Evolutionary conservation across 2,888 invertebrate genomes (phyloP).

Genomic region (Drosophila paracracens): DNA sequence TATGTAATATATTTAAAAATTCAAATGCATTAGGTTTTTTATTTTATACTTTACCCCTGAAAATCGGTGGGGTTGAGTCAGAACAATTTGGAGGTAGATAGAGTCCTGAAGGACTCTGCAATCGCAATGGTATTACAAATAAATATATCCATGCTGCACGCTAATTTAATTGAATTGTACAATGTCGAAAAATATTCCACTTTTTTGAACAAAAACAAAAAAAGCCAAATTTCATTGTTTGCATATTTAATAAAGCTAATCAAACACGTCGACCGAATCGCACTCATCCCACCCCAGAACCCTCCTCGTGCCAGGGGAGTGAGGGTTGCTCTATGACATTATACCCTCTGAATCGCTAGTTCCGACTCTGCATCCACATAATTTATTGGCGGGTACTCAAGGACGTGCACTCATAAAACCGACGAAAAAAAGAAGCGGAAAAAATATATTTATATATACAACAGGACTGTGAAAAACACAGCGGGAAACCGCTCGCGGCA

Average conservation of each 20-base stretch:
- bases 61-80: constrained; percentile 28
- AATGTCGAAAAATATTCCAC: constrained; percentile 67
- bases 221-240: constrained; percentile 71
- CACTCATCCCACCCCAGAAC: constrained; percentile 22
- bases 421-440: constrained; percentile 19
- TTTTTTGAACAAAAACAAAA: constrained; percentile 78
- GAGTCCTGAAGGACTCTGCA: constrained; percentile 11
- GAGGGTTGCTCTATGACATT: constrained; percentile 70
- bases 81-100: constrained; percentile 10
- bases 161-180: constrained; percentile 71
- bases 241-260: constrained; percentile 81
- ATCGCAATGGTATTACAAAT: constrained; percentile 53
- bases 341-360: constrained; percentile 47
- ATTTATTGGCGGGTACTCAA: constrained; percentile 72
- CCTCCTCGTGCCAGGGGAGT: constrained; percentile 45
- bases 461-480: constrained; percentile 75
- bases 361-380: constrained; percentile 58
- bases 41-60: constrained; percentile 12
- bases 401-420: constrained; percentile 56
- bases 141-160: constrained; percentile 29
- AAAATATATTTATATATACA: constrained; percentile 12
- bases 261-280: constrained; percentile 64
- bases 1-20: constrained; percentile 38
- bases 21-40: constrained; percentile 56
- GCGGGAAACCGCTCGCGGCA: constrained; percentile 75